phyloP scores from a whole-genome alignment of 2,888 invertebrate genomes.

The Meteorus cinctellus region DNA sequence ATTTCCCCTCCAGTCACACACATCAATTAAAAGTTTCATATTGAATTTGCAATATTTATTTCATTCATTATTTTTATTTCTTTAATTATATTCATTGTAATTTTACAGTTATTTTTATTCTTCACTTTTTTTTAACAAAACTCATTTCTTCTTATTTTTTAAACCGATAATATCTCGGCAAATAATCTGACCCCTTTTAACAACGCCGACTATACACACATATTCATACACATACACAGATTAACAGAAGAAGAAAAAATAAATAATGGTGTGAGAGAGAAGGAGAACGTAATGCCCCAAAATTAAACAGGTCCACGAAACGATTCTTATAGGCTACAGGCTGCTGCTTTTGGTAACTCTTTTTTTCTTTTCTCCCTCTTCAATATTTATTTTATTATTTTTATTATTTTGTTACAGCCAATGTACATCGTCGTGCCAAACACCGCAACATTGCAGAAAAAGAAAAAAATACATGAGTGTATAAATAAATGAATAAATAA shows the following conservation, averaged over 20 bases:
- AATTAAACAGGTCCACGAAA: slow-evolving; percentile 64
- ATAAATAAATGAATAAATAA: background rate
- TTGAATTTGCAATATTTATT: background rate
- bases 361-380: slow-evolving; percentile 30
- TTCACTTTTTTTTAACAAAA: background rate
- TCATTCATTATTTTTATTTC: slow-evolving; percentile 27
- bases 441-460: too few species aligned
- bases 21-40: slow-evolving; percentile 5
- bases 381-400: slow-evolving; percentile 19
- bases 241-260: background rate
- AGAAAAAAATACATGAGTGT: too few species aligned
- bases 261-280: slow-evolving; percentile 40
- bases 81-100: slow-evolving; percentile 1
- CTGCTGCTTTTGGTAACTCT: slow-evolving; percentile 24
- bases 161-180: slow-evolving; percentile 62
- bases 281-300: slow-evolving; percentile 61
- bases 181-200: slow-evolving; percentile 62
- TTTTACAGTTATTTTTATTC: background rate
- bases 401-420: background rate
- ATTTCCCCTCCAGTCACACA: background rate
- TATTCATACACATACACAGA: background rate
- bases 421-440: background rate
- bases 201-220: slow-evolving; percentile 23
- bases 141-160: slow-evolving; percentile 29
- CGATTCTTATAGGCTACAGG: slow-evolving; percentile 48